Percentiles rank a stretch among this genome's conserved stretches.
phyloP scores from a whole-genome alignment of 1,140 invertebrate genomes.

The Bombus polaris region DNA sequence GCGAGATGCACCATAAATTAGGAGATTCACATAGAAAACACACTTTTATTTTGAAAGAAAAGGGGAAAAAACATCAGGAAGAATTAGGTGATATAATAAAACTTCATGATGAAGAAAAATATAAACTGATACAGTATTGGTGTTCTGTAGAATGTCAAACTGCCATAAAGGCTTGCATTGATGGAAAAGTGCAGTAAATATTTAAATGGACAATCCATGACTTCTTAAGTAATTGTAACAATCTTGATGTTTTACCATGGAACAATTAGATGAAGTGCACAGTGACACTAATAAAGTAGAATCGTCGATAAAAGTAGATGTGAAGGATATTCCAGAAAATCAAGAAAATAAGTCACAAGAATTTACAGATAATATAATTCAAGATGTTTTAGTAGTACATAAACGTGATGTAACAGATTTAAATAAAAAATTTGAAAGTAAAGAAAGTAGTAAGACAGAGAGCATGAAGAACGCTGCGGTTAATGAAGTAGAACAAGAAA shows the following conservation, averaged over 20 bases:
- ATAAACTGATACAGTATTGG: too few species aligned
- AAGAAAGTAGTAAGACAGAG: neutral
- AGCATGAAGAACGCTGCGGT: neutral
- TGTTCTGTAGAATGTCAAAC: too few species aligned
- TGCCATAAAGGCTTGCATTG: too few species aligned
- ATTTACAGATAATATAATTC: neutral
- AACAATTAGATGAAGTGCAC: constrained; percentile 41
- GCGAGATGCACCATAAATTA: too few species aligned
- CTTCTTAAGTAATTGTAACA: constrained; percentile 45
- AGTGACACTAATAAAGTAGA: neutral
- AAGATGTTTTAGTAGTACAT: neutral
- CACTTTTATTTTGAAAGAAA: too few species aligned
- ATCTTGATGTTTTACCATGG: constrained; percentile 57
- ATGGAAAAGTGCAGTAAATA: too few species aligned
- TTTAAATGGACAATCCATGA: constrained; percentile 29
- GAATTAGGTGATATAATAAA: constrained; percentile 70
- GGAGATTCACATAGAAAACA: too few species aligned
- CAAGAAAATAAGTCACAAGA: neutral
- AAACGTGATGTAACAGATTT: constrained; percentile 5
- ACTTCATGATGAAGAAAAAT: constrained; percentile 64
- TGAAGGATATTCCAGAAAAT: neutral
- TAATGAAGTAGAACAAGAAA: neutral
- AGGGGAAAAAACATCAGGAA: constrained; percentile 58
- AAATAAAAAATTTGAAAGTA: neutral
- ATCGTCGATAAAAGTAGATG: neutral